Base-by-base conservation (phyloP, 2,888 invertebrate species). In the Nyleta sp. region DNA sequence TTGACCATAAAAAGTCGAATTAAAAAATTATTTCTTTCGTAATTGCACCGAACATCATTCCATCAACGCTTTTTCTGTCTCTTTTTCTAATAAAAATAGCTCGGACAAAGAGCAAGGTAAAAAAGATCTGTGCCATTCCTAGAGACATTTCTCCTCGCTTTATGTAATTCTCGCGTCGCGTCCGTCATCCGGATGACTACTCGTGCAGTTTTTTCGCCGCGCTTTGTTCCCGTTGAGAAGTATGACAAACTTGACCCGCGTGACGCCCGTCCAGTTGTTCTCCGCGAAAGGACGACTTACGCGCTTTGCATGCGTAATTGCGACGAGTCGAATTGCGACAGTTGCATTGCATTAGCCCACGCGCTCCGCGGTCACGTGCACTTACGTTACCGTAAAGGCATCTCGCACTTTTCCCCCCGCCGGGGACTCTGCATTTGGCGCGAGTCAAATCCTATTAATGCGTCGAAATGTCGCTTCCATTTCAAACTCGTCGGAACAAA, bases 281-380 rank as follows among this genome's bases (percentile, higher is more conserved):
- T 67, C 55, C 44, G 42, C 40, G 33, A n/a, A 17, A 72, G 67
- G 48, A 78, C 62, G 59, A 71, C 59, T 72, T 75, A 75, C 70
- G 60, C 44, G 65, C 35, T 73, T 65, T 57, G 75, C 77, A 80
- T 78, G 15, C 52, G 46, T 76, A 76, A 78, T 78, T 73, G 57
- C 67, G 59, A 72, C 64, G 60, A 53, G 6, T 48, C 48, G 53
- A 65, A 65, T 80, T 78, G 76, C 72, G 78, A 80, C 78, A 72
- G 76, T 80, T 80, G 71, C 80, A 78, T 78, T 55, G 55, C 64
- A 75, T 78, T 78, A 74, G 55, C 55, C 72, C 73, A 73, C 76
- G 55, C 70, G 42, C 28, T 38, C 33, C 38, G 17, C 50, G 13
- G 55, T 65, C 71, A 53, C 77, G 71, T 73, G 70, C 67, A 73